phyloP scores from a whole-genome alignment of 2,113 vertebrate species.

The Muntiacus muntjak region DNA sequence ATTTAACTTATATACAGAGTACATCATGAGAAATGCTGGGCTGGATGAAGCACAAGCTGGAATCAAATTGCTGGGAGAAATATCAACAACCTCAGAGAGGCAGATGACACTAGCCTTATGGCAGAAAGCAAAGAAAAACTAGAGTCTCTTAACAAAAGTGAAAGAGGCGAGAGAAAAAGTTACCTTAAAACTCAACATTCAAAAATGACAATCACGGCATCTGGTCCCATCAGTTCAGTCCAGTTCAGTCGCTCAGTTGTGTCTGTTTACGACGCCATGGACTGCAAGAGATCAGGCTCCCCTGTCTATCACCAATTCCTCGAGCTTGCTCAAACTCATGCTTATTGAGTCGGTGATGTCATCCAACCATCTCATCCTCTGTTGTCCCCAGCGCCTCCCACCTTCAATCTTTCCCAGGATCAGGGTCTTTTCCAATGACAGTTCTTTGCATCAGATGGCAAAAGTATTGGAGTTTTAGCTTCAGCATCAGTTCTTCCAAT shows the following conservation, averaged over 20 bases:
- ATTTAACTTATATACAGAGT: neutral
- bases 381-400: neutral
- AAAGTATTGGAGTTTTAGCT: neutral
- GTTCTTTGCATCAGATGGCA: neutral
- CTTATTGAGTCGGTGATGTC: neutral
- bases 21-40: neutral
- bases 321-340: neutral
- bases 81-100: neutral
- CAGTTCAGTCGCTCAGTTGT: neutral
- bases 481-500: neutral
- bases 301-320: neutral
- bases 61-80: neutral
- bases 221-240: neutral
- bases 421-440: neutral
- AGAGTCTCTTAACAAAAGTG: neutral
- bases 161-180: neutral
- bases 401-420: neutral
- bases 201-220: neutral
- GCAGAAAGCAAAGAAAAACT: neutral
- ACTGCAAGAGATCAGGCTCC: neutral
- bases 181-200: neutral
- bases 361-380: neutral
- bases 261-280: rapidly evolving
- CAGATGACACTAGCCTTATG: neutral
- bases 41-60: neutral